Evolutionary conservation across 2,113 vertebrate genomes (phyloP), one percentile per base, ranked within the genome.

Genomic region (Fregetta grallaria): DNA sequence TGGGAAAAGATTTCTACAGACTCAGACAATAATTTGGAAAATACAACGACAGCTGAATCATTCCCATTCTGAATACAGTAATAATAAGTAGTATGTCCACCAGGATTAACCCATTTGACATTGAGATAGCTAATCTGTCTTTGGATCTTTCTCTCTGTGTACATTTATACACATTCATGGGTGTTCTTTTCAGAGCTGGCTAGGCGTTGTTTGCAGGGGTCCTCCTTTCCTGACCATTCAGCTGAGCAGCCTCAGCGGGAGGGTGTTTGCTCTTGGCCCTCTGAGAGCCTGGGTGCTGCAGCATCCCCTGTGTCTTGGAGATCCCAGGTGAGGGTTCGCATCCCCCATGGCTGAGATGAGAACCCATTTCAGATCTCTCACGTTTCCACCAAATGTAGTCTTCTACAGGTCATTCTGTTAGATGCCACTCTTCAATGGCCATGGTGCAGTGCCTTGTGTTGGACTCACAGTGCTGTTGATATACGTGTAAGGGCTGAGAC

Each of bases 1-100:
- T 52, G 18, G 45, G 17, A 18, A 9, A 66, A 72, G n/a, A 56
- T 81, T 92, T 38, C 45, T 81, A 40, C 6, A 56, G 76, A 32
- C 40, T 94, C 52, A 83, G 61, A 72, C 78, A 91, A 65, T 66
- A 71, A 77, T 86, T 65, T 79, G 61, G 84, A 95, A 75, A 85
- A 79, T 19, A 40, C 16, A 91, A 62, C 10, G 23, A 49, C 45
- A 50, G 47, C 61, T 85, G 68, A 90, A 78, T 90, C 53, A 70
- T 30, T 82, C 53, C 30, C 40, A 53, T 75, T 72, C 27, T 88
- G 58, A 91, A 87, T 47, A 63, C 34, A 72, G 17, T 34, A 75
- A 32, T 42, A 86, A 80, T 26, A 63, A 88, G 40, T 45, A 72
- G 32, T 49, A 27, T 61, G 68, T 52, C n/a, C 49, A 62, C 21